Evolutionary conservation across 2,888 invertebrate species (phyloP).

Genomic region (Ophion ventricosus): DNA sequence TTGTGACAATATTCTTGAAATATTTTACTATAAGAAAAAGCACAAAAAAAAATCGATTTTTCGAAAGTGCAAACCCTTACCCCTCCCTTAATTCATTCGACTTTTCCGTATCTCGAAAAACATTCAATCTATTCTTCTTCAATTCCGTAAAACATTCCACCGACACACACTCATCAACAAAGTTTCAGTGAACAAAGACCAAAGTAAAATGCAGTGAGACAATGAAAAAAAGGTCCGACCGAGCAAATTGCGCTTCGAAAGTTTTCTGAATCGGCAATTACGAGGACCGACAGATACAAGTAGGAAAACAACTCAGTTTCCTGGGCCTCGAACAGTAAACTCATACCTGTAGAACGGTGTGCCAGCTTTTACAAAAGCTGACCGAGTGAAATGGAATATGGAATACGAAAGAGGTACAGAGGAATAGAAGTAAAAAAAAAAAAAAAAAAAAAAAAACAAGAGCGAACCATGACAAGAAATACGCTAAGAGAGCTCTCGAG

Average conservation of each 20-base stretch:
- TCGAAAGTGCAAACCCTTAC: too few species aligned
- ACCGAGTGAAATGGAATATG: conserved; percentile 18
- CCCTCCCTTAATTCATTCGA: conserved; percentile 38
- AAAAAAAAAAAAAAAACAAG: conserved; percentile 29
- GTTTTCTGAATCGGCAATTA: conserved; percentile 67
- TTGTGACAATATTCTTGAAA: too few species aligned
- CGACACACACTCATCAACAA: background rate
- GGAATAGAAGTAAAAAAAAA: conserved; percentile 39
- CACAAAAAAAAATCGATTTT: too few species aligned
- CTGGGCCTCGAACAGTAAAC: conserved; percentile 31
- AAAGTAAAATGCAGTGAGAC: conserved; percentile 29
- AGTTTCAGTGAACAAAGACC: background rate
- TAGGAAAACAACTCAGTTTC: conserved; percentile 54
- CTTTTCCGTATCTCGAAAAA: conserved; percentile 14
- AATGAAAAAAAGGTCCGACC: conserved; percentile 22
- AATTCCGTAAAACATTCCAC: background rate
- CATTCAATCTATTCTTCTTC: background rate
- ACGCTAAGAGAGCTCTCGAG: conserved; percentile 57
- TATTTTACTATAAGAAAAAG: too few species aligned
- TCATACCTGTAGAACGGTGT: conserved; percentile 29
- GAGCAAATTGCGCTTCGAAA: conserved; percentile 47
- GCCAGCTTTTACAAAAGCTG: conserved; percentile 26
- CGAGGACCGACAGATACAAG: conserved; percentile 56
- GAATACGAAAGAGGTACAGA: conserved; percentile 32
- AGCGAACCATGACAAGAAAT: conserved; percentile 29